phyloP scores from a whole-genome alignment of 2,888 invertebrate species.

The Heliconius ethilla region DNA sequence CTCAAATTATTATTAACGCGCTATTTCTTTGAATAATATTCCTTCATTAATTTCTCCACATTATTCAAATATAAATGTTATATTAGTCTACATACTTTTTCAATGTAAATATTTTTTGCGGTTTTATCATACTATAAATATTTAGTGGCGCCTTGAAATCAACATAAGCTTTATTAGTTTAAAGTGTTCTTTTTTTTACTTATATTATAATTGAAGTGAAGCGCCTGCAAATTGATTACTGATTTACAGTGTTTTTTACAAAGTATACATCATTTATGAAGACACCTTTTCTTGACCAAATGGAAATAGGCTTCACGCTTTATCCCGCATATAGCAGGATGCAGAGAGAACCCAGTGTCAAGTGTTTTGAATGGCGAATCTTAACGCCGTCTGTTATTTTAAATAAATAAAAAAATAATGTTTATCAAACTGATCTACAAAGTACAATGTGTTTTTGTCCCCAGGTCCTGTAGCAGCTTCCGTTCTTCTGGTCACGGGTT shows the following conservation, averaged over 20 bases:
- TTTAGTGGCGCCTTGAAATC: neutral
- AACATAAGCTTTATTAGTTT: neutral
- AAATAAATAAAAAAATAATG: neutral
- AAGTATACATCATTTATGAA: neutral
- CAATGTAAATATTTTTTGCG: neutral
- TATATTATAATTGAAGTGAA: no score
- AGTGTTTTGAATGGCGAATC: neutral
- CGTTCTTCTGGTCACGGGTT: conserved; percentile 55
- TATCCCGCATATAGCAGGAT: no score
- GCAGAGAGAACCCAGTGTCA: no score
- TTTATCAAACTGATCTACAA: neutral
- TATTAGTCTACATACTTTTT: neutral
- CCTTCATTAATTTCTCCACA: neutral
- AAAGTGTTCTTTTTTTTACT: neutral
- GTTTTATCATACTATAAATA: neutral
- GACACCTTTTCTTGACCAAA: no score
- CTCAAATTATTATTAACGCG: no score
- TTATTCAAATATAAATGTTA: neutral
- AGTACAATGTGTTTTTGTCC: conserved; percentile 45
- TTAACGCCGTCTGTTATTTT: neutral
- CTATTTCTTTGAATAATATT: no score
- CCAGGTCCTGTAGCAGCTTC: conserved; percentile 65
- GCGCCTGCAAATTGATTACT: neutral
- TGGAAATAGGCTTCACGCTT: no score
- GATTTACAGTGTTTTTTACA: neutral